These are phyloP conservation scores for Rhabdornis inornatus DNA, from an alignment of 2,113 vertebrate species.

Conservation along the genomic window DNA sequence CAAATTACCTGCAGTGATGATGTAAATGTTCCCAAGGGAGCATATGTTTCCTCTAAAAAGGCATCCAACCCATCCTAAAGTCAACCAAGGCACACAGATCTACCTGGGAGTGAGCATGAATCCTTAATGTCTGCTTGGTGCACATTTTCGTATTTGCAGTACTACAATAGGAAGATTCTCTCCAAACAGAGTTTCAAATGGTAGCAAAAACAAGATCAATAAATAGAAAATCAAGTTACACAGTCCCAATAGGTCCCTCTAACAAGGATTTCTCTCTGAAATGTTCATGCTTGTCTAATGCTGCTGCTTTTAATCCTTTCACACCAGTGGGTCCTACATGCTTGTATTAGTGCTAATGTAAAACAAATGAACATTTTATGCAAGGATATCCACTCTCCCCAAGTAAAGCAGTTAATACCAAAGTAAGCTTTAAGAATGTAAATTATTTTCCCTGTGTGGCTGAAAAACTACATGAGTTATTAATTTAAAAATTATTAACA, in stretches of 20 bases:
- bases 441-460: slow-evolving; percentile 66
- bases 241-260: background rate
- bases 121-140: background rate
- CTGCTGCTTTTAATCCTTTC: slow-evolving; percentile 69
- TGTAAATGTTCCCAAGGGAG: background rate
- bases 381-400: slow-evolving; percentile 30
- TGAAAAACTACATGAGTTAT: slow-evolving; percentile 69
- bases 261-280: slow-evolving; percentile 67
- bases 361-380: slow-evolving; percentile 62
- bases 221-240: slow-evolving; percentile 70
- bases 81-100: background rate
- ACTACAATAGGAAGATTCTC: background rate
- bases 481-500: slow-evolving; percentile 76
- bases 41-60: background rate
- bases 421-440: slow-evolving; percentile 66
- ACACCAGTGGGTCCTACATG: slow-evolving; percentile 53
- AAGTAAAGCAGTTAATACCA: slow-evolving; percentile 69
- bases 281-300: slow-evolving; percentile 44
- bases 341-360: slow-evolving; percentile 60
- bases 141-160: background rate
- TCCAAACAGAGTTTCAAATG: slow-evolving; percentile 15
- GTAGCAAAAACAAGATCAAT: slow-evolving; percentile 64
- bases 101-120: background rate
- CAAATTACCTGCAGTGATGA: background rate
- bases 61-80: background rate